Percentiles rank a stretch among this genome's conserved stretches.
Evolutionary conservation across 1,140 invertebrate genomes (phyloP).

Genomic region (Akabosia matsudoensis): DNA sequence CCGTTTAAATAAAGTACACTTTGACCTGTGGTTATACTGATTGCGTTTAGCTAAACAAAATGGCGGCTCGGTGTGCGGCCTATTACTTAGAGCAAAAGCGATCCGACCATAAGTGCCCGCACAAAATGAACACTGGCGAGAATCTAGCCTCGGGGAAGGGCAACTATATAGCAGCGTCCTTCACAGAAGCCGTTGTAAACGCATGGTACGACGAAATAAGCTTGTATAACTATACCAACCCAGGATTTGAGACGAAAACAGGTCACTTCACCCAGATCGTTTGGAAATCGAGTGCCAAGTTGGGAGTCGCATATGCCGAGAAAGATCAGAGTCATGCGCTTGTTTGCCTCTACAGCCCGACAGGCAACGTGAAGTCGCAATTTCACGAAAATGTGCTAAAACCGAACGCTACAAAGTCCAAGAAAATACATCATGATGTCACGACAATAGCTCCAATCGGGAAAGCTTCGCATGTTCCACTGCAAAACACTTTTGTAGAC

Average conservation of each 20-base stretch:
- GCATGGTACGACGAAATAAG: constrained; percentile 27
- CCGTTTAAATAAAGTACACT: background rate
- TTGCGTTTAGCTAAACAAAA: constrained; percentile 25
- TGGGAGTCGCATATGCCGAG: constrained; percentile 73
- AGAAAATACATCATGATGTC: too few relatives aligned
- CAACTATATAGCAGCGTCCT: background rate
- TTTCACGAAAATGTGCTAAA: constrained; percentile 67
- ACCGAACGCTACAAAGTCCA: too few relatives aligned
- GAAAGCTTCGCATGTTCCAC: too few relatives aligned
- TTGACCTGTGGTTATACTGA: background rate
- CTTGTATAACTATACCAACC: constrained; percentile 13
- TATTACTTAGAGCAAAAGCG: constrained; percentile 22
- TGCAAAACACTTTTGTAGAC: too few relatives aligned
- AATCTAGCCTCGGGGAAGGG: constrained; percentile 22
- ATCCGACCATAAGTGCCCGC: constrained; percentile 28
- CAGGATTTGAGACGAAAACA: background rate
- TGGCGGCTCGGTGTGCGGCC: constrained; percentile 31
- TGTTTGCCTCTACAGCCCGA: constrained; percentile 79
- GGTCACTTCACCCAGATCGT: constrained; percentile 72
- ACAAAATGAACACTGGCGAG: constrained; percentile 30
- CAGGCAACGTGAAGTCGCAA: constrained; percentile 76
- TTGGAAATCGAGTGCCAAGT: constrained; percentile 70
- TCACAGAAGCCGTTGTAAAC: background rate
- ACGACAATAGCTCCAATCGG: too few relatives aligned
- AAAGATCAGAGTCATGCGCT: constrained; percentile 71